Evolutionary conservation across 2,113 vertebrate species (phyloP), one percentile per base, ranked within the genome.

Genomic region (Gymnogyps californianus): DNA sequence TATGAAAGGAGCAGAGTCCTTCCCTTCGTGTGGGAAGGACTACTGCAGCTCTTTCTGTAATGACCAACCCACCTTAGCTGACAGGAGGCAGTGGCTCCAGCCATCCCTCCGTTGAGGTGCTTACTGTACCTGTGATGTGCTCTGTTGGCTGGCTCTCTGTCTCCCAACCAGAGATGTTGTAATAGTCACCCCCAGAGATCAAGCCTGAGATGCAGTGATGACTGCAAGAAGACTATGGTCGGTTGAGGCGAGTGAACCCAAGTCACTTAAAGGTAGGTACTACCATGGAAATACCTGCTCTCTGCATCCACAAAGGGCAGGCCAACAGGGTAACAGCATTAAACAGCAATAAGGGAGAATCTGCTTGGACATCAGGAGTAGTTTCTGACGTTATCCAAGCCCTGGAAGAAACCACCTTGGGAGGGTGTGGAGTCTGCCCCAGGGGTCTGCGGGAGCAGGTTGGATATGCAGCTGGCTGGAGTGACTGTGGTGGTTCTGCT

Each of bases 21-120:
- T 38, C 38, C 13, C 26, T 80, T 66, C 5, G 1, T 42, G 34
- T 28, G 15, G 21, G 36, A 61, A 82, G 16, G 14, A 32, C 38
- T 57, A 14, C 47, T 0, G 0, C 20, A 79, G 21, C 13, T 57
- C 9, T 46, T 90, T 66, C 38, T 64, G 29, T 67, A 76, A 58
- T 28, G n/a, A 54, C 25, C 40, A 72, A 6, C 6, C 29, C 26
- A 59, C 29, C 14, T 70, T 9, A 59, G 24, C 1, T 64, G 38
- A 17, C 17, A 29, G 61, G 62, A 75, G 11, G 13, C 7, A 31
- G 28, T 0, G 1, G 20, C 47, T 80, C 15, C 31, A 76, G 5
- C 10, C 29, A 14, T 26, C 13, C 7, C 3, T 32, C 7, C 1
- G 1, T 17, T 13, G 22, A 4, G 10, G 6, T 64, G 10, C 29